A percentile compares a stretch with the other conserved stretches of the same genome.
phyloP scores from a whole-genome alignment of 1,140 invertebrate genomes.

The Apis laboriosa region DNA sequence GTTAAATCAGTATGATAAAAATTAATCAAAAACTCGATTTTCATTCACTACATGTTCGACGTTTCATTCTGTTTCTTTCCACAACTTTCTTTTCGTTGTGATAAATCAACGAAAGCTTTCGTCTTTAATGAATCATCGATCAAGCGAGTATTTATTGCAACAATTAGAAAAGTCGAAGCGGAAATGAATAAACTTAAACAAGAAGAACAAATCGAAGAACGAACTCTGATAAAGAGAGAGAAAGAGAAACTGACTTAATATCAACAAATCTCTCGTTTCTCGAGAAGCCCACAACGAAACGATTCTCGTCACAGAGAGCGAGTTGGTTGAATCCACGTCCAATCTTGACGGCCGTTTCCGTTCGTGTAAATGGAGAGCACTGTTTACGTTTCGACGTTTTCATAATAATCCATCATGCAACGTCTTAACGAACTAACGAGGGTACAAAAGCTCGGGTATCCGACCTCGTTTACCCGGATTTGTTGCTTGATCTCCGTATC shows the following conservation, averaged over 20 bases:
- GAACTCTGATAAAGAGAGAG: too few relatives aligned
- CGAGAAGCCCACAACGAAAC: slow-evolving; percentile 34
- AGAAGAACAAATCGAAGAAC: neutral
- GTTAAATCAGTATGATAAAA: too few relatives aligned
- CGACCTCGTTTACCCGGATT: slow-evolving; percentile 47
- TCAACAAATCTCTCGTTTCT: neutral
- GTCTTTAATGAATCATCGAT: too few relatives aligned
- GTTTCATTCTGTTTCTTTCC: too few relatives aligned
- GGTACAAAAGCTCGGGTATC: slow-evolving; percentile 44
- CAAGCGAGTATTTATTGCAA: too few relatives aligned
- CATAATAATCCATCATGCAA: slow-evolving; percentile 60
- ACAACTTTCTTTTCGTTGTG: too few relatives aligned
- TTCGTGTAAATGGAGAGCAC: slow-evolving; percentile 31
- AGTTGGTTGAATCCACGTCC: slow-evolving; percentile 44
- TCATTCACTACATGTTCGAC: too few relatives aligned
- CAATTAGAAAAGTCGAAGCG: neutral
- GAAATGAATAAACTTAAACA: slow-evolving; percentile 9
- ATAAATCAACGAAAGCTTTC: too few relatives aligned
- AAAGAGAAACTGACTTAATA: neutral
- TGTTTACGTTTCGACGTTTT: slow-evolving; percentile 55
- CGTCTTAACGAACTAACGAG: slow-evolving; percentile 52
- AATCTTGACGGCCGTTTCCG: slow-evolving; percentile 24
- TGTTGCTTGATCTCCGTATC: neutral
- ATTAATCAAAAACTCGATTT: too few relatives aligned
- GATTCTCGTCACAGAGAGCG: slow-evolving; percentile 3